These are phyloP conservation scores for Tipula helvola DNA, from an alignment of 2,888 invertebrate species.

Conservation along the genomic window DNA sequence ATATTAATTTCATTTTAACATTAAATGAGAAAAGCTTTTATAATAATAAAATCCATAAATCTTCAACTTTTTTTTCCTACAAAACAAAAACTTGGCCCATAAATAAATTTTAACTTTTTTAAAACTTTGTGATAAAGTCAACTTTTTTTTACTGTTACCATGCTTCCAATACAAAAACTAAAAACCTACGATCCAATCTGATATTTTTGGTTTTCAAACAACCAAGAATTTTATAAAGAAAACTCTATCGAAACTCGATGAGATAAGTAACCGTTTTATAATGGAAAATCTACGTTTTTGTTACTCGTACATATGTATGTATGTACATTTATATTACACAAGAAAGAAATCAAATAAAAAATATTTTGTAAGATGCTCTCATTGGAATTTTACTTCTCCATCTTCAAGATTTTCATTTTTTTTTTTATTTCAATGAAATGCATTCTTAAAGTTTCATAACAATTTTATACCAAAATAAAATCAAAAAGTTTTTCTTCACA, in stretches of 20 bases:
- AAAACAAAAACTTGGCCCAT: not conserved
- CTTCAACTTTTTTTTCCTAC: not conserved
- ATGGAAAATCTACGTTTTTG: not conserved
- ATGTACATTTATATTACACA: not conserved
- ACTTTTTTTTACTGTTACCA: not conserved
- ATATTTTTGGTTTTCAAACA: not conserved
- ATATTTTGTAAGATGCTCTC: not conserved
- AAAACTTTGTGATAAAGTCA: not conserved
- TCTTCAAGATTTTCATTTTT: not conserved
- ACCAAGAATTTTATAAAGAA: not conserved
- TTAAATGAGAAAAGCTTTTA: not conserved
- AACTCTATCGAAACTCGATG: not conserved
- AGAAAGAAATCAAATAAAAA: not conserved
- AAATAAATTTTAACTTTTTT: not conserved
- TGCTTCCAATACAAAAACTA: not conserved
- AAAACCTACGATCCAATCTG: not conserved
- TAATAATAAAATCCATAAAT: not conserved
- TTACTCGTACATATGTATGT: not conserved
- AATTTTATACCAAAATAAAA: not conserved
- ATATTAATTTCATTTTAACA: not conserved
- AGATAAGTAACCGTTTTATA: conserved; percentile 4
- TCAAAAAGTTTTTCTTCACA: not conserved
- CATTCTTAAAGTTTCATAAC: not conserved
- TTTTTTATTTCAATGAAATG: not conserved
- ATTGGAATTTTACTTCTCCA: not conserved